Evolutionary conservation across 2,113 vertebrate species (phyloP), one percentile per base, ranked within the genome.

Genomic region (Lipophrys pholis): DNA sequence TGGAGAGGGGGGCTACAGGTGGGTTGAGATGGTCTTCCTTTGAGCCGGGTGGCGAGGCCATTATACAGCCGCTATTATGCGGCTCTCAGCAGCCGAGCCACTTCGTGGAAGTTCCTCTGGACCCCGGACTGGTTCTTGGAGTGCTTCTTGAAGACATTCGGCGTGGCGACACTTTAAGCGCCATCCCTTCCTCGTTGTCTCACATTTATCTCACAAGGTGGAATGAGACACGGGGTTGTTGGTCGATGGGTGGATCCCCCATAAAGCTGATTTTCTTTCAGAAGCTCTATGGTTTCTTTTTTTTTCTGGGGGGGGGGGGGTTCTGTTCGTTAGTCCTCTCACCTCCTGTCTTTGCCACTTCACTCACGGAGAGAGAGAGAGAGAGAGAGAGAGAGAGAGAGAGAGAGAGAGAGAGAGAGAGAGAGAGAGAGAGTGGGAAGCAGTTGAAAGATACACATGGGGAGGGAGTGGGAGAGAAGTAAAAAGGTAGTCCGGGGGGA

Each of bases 231-330:
- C 69, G 54, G 61, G 45, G 63, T 60, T 57, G 59, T 52, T 61
- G 54, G 61, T 65, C 35, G 66, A 87, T 84, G 79, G 70, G 76
- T 60, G 71, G 83, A 82, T 74, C 58, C 61, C 65, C 69, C 62
- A 81, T 84, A 86, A 88, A 90, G 87, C 80, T 89, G 80, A 88
- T 82, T 84, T 76, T 69, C 63, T 87, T 93, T 92, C 86, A 92
- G 55, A 65, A 66, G 78, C 68, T 69, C 56, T 69, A 69, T 72
- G 83, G 67, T 85, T 89, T 93, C 83, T 88, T 85, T 90, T 93
- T 85, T 88, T 83, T 80, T 60, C 68, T n/a, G n/a, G n/a, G n/a
- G n/a, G n/a, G n/a, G n/a, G n/a, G n/a, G n/a, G 72, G 79, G 67
- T 76, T 66, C 76, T 67, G 85, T 90, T 92, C 76, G 45, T 91